A percentile compares a stretch with the other conserved stretches of the same genome.
Conservation (phyloP, 2,888 invertebrate genomes). For the Eupithecia exiguata region DNA sequence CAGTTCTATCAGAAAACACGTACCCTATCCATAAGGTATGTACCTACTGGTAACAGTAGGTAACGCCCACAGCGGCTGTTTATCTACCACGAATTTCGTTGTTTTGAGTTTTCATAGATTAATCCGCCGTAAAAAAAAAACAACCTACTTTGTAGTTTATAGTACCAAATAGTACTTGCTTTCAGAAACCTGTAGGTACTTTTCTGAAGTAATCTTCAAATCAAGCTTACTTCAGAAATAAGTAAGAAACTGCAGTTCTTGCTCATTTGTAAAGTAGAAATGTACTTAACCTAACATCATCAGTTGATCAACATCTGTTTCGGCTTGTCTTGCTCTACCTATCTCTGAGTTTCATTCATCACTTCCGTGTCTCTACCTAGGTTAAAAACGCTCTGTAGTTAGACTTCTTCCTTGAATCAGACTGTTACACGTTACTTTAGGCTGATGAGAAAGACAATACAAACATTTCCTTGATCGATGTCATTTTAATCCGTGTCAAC, state of each 20-base stretch:
- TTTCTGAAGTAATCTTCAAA: no score
- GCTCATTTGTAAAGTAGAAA: background rate
- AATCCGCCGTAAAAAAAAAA: background rate
- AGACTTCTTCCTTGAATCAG: background rate
- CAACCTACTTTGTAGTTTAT: constrained; percentile 1
- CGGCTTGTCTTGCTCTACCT: background rate
- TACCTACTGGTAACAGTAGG: no score
- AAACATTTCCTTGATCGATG: constrained; percentile 36
- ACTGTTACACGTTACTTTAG: background rate
- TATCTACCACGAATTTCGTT: background rate
- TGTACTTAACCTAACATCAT: background rate
- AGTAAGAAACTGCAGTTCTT: background rate
- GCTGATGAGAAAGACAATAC: background rate
- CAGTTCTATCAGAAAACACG: background rate
- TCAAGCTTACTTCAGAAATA: background rate
- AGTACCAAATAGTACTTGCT: no score
- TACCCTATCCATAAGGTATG: background rate
- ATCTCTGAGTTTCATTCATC: background rate
- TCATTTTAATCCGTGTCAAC: constrained; percentile 51
- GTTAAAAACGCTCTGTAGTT: background rate
- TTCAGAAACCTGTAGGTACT: no score
- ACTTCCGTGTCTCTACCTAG: background rate
- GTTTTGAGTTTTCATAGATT: background rate
- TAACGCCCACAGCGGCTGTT: no score
- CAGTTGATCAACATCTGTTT: background rate